A percentile compares a stretch with the other conserved stretches of the same genome.
These are phyloP conservation scores for Beris chalybata DNA, from an alignment of 2,888 invertebrate genomes.

Conservation along the genomic window DNA sequence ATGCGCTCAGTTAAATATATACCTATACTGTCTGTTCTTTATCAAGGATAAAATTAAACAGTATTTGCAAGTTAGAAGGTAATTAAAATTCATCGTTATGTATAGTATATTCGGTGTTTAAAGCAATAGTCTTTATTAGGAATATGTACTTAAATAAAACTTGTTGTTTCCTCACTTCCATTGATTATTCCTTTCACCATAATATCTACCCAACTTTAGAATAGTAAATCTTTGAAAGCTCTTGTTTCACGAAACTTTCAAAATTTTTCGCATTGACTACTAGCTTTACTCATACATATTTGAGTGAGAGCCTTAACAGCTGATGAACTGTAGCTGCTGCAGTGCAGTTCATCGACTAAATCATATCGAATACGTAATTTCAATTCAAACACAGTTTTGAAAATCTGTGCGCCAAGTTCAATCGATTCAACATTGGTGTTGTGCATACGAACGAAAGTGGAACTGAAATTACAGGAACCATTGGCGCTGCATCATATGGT, in stretches of 20 bases:
- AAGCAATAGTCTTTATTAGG: no score
- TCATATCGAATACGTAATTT: slow-evolving; percentile 23
- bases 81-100: no score
- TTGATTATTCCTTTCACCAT: not conserved
- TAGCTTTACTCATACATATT: not conserved
- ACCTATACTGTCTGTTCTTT: no score
- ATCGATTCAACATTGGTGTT: not conserved
- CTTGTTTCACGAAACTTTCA: not conserved
- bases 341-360: slow-evolving; percentile 36
- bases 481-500: slow-evolving; percentile 26
- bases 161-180: no score
- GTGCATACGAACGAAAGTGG: slow-evolving; percentile 19
- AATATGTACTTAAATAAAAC: no score
- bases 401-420: not conserved
- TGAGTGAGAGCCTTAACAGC: slow-evolving; percentile 29
- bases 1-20: no score
- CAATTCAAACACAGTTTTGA: not conserved
- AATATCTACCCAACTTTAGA: not conserved
- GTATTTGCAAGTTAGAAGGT: no score
- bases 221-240: not conserved
- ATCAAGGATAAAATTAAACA: no score
- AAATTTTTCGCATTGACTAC: not conserved
- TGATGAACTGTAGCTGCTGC: slow-evolving; percentile 28
- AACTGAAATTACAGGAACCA: slow-evolving; percentile 16
- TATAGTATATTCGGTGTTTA: not conserved